Conservation (phyloP, 2,113 vertebrate species). For the Anhinga anhinga region DNA sequence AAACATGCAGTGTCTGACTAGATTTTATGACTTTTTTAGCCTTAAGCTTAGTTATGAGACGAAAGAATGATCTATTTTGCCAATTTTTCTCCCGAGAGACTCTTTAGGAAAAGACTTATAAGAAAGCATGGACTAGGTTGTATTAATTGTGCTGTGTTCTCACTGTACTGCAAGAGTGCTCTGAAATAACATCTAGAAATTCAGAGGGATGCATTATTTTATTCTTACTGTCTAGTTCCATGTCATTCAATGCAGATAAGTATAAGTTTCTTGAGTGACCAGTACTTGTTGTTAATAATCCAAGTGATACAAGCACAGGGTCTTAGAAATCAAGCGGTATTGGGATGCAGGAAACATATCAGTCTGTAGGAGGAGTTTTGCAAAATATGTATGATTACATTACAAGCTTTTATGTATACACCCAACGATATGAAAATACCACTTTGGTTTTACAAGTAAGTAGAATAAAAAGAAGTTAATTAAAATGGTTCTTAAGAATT, state of each 20-base stretch:
- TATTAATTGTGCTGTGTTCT: background rate
- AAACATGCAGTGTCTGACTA: background rate
- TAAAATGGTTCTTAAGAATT: background rate
- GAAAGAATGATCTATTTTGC: background rate
- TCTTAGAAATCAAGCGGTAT: background rate
- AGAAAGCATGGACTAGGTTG: background rate
- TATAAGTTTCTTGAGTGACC: background rate
- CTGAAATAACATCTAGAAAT: background rate
- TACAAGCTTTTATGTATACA: background rate
- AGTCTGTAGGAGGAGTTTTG: background rate
- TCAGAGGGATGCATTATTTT: background rate
- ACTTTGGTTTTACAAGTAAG: background rate
- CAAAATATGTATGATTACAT: background rate
- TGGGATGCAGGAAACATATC: accelerated
- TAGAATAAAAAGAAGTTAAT: background rate
- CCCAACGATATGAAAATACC: background rate
- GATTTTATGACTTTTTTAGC: background rate
- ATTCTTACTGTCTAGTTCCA: background rate
- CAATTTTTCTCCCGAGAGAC: background rate
- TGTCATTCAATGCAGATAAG: background rate
- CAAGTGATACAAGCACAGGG: background rate
- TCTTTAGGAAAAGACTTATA: background rate
- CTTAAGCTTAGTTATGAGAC: background rate
- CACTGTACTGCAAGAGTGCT: background rate
- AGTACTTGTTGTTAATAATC: background rate